Conservation (phyloP, 1,140 invertebrate genomes). For the Aphis craccivora region DNA sequence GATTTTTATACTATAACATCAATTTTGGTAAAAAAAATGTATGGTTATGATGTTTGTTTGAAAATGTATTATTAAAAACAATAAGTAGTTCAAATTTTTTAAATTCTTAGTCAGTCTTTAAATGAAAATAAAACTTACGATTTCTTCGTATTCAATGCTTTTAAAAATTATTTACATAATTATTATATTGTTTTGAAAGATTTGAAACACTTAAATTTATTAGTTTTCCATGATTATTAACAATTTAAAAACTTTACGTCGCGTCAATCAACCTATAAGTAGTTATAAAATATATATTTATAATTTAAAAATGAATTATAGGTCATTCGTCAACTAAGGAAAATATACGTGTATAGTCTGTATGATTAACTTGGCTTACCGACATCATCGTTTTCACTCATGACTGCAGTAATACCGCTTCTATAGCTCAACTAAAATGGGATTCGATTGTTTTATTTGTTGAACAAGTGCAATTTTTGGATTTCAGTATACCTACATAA, state of each 20-base stretch:
- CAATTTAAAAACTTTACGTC: not conserved
- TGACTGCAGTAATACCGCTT: not conserved
- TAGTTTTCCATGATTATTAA: not conserved
- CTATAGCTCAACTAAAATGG: not conserved
- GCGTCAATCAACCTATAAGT: not conserved
- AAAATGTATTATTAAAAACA: not conserved
- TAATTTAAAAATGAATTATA: not conserved
- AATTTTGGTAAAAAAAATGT: not conserved
- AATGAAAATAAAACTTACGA: not conserved
- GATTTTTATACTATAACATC: not conserved
- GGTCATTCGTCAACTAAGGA: not conserved
- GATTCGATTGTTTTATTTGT: not conserved
- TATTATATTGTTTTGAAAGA: not conserved
- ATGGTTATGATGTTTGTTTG: no score
- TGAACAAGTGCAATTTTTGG: not conserved
- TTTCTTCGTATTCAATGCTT: not conserved
- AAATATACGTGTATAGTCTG: not conserved
- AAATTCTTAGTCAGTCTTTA: not conserved
- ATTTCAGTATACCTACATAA: not conserved
- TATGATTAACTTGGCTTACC: conserved; percentile 39
- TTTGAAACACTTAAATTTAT: not conserved
- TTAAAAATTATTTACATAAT: not conserved
- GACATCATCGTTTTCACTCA: conserved; percentile 37
- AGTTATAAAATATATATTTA: not conserved
- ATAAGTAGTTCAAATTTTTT: not conserved